phyloP scores from a whole-genome alignment of 2,113 vertebrate genomes.

The Rousettus leschenaultii region DNA sequence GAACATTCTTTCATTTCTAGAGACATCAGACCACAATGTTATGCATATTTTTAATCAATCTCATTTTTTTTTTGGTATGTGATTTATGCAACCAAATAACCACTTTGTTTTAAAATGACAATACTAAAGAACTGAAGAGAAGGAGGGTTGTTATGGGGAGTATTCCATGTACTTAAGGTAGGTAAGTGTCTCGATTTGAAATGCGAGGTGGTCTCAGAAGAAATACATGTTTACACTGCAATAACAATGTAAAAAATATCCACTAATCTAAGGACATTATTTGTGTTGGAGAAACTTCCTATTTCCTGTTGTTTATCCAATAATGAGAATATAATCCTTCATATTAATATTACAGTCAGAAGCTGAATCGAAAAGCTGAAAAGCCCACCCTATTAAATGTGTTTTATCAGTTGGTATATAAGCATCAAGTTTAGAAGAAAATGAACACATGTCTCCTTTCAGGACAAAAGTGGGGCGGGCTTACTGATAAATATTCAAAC shows the following conservation, averaged over 20 bases:
- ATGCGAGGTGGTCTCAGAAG: not conserved
- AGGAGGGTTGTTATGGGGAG: not conserved
- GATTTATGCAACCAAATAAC: constrained; percentile 1
- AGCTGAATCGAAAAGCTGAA: constrained; percentile 23
- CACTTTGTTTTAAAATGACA: constrained; percentile 25
- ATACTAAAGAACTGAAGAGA: not conserved
- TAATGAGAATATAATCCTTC: not conserved
- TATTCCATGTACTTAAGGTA: not conserved
- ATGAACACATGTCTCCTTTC: not conserved
- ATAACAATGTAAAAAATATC: not conserved
- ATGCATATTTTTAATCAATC: constrained; percentile 8
- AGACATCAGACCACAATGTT: not conserved
- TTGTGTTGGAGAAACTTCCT: not conserved
- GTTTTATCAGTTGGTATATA: not conserved
- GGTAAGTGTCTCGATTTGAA: not conserved
- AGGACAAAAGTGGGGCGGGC: not conserved
- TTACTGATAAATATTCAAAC: not conserved
- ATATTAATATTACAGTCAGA: not conserved
- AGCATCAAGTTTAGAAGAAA: not conserved
- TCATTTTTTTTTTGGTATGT: not conserved
- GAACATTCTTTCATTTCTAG: constrained; percentile 38
- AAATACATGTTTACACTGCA: not conserved
- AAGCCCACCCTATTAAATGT: not conserved
- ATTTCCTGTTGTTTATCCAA: not conserved
- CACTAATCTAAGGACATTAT: not conserved